These are phyloP conservation scores for Sinhomidia bicolor DNA, from an alignment of 2,888 invertebrate genomes.

Conservation along the genomic window DNA sequence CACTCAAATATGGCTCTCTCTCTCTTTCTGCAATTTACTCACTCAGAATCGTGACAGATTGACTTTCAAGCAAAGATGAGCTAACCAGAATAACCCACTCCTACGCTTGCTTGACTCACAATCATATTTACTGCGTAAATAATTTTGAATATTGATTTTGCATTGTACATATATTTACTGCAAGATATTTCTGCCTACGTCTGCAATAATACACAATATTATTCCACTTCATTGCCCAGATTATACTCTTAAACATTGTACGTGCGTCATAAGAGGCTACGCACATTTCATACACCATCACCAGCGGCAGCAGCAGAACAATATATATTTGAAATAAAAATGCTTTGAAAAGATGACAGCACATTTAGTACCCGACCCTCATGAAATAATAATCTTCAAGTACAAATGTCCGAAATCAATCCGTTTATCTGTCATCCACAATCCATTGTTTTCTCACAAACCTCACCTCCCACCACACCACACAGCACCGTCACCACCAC, in stretches of 20 bases:
- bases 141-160: no score
- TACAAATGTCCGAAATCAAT: constrained; percentile 71
- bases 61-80: neutral
- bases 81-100: neutral
- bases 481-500: neutral
- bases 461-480: constrained; percentile 23
- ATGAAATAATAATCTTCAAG: constrained; percentile 64
- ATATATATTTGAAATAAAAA: constrained; percentile 11
- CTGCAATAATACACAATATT: neutral
- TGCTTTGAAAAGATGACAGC: constrained; percentile 36
- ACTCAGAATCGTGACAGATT: constrained; percentile 24
- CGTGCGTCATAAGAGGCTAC: neutral
- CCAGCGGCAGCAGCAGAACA: neutral
- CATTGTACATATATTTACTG: no score
- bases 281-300: no score
- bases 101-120: no score
- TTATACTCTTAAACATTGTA: neutral
- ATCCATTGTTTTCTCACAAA: constrained; percentile 60
- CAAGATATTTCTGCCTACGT: neutral
- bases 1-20: neutral
- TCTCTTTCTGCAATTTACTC: neutral
- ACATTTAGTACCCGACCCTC: constrained; percentile 33
- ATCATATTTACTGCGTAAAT: no score
- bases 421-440: constrained; percentile 62
- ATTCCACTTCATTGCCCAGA: neutral